These are phyloP conservation scores for Etheostoma perlongum DNA, from an alignment of 2,797 vertebrate species.

Conservation along the genomic window DNA sequence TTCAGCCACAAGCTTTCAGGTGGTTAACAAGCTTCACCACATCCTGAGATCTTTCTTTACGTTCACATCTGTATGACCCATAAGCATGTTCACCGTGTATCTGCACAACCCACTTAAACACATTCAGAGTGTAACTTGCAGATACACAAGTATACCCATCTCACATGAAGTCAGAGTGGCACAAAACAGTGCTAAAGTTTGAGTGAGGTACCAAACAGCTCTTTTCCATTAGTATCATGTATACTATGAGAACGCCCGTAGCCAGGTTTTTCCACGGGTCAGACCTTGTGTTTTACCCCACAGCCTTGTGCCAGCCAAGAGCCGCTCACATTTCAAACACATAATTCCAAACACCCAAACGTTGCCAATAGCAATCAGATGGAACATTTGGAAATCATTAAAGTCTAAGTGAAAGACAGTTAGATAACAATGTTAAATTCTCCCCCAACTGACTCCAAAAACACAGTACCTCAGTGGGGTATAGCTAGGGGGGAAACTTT, in stretches of 20 bases:
- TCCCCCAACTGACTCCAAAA: conserved; percentile 55
- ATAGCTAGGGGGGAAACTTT: conserved; percentile 41
- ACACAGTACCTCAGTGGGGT: conserved; percentile 61
- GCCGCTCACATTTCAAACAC: conserved; percentile 67
- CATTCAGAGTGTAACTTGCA: conserved; percentile 20
- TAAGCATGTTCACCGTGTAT: conserved; percentile 21
- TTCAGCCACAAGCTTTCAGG: conserved; percentile 27
- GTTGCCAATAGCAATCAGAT: conserved; percentile 71
- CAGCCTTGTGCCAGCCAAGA: conserved; percentile 54
- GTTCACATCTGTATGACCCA: conserved; percentile 23
- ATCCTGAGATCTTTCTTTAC: conserved; percentile 12
- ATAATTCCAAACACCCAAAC: conserved; percentile 55
- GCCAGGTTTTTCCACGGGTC: conserved; percentile 27
- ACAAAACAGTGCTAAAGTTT: conserved; percentile 15
- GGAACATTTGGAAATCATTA: conserved; percentile 84
- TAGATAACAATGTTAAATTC: conserved; percentile 69
- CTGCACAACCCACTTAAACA: conserved; percentile 24
- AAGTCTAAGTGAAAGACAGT: conserved; percentile 63
- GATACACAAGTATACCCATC: conserved; percentile 10
- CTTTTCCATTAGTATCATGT: conserved; percentile 47
- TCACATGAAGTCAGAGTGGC: conserved; percentile 17
- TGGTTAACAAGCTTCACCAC: conserved; percentile 29
- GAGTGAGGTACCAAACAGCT: conserved; percentile 41
- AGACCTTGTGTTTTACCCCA: conserved; percentile 47
- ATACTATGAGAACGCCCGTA: conserved; percentile 22